Evolutionary conservation across 37 sponge, comb jelly and placozoan species (phyloP).

Genomic region (Spongia lamella): DNA sequence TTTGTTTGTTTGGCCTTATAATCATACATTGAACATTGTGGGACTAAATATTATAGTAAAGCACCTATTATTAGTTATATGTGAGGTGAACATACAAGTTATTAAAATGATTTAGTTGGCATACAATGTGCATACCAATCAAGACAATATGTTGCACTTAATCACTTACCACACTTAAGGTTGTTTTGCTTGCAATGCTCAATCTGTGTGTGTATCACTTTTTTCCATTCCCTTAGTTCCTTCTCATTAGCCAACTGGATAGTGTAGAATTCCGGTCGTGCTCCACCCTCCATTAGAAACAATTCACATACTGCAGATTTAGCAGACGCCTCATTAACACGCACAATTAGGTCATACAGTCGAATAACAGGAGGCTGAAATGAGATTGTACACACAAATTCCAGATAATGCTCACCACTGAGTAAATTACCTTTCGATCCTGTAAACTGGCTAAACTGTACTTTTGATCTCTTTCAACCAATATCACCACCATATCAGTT

Average conservation of each 20-base stretch:
- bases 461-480: conserved; percentile 72
- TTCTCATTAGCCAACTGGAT: conserved; percentile 64
- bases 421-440: conserved; percentile 75
- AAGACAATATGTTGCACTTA: no score
- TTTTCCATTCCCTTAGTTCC: conserved; percentile 60
- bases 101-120: no score
- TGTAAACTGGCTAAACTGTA: conserved; percentile 65
- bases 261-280: conserved; percentile 63
- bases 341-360: conserved; percentile 67
- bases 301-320: conserved; percentile 66
- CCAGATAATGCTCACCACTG: no score
- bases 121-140: no score
- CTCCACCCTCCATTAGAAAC: conserved; percentile 55
- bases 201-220: conserved; percentile 38
- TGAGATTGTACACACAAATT: no score
- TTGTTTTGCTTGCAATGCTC: conserved; percentile 65
- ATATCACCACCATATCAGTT: conserved; percentile 66
- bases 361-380: conserved; percentile 76
- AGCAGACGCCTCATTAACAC: conserved; percentile 62
- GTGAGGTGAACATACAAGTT: no score
- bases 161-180: conserved; percentile 62
- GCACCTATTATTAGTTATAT: no score
- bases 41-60: no score
- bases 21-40: no score
- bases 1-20: no score